phyloP scores from a whole-genome alignment of 2,888 invertebrate species.

The Lypha dubia region DNA sequence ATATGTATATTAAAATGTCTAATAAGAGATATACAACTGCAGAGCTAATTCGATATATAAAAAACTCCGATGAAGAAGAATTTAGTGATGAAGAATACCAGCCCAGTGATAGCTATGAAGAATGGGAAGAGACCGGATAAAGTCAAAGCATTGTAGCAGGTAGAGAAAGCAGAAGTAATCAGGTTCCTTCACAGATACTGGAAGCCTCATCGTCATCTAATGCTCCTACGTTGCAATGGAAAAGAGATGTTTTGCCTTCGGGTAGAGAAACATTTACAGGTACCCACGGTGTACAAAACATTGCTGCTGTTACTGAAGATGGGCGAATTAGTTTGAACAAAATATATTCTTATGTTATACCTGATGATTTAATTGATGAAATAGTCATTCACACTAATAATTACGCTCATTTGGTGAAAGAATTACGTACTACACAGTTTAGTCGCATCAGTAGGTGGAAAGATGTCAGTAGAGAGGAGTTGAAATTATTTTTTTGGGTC shows the following conservation, averaged over 20 bases:
- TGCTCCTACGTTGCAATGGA: neutral
- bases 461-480: no score
- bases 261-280: neutral
- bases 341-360: neutral
- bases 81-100: slow-evolving; percentile 1
- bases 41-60: neutral
- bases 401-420: no score
- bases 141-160: neutral
- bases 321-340: neutral
- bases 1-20: neutral
- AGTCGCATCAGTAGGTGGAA: no score
- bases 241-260: neutral
- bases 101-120: neutral
- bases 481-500: no score
- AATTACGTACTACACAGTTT: no score
- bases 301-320: neutral
- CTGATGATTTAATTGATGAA: neutral
- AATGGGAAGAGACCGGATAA: neutral
- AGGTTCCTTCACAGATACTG: neutral
- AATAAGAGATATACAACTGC: neutral
- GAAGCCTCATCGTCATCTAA: neutral
- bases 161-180: neutral
- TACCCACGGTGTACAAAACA: neutral
- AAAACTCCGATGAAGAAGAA: neutral
- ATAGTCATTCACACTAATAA: no score